Base-by-base conservation (phyloP, 2,888 invertebrate species). In the Cremastobaeus sp. region DNA sequence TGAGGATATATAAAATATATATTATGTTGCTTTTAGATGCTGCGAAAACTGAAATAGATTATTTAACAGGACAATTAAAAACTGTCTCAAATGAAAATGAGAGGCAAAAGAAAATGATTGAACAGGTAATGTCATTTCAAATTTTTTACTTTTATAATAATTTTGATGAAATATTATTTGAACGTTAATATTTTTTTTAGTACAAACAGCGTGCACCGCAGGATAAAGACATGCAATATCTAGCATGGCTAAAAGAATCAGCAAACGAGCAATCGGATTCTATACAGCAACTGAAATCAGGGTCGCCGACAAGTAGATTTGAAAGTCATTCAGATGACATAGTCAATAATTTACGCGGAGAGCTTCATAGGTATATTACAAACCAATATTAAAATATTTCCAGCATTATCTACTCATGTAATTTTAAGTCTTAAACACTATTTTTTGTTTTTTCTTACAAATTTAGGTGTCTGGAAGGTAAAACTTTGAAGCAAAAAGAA, bases 401-500 rank as follows among this genome's bases (percentile, higher is more conserved):
- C 25, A 25, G 8, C 25, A 6, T 25, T 25, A 25, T 25, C 8
- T 25, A 4, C 25, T 6, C 8, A 25, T 6, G 8, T 8, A 25
- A 25, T 25, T 25, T n/a, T n/a, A n/a, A n/a, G n/a, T n/a, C n/a
- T n/a, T 8, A 25, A 25, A 25, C 25, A 25, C 8, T 25, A 6
- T 25, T 25, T 25, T 25, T 25, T 25, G 4, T 34, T 1, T 1
- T 34, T 34, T 1, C 15, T 37, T 1, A 8, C 1, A 39, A 47
- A 59, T 62, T 48, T 45, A 88, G 89, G 20, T 88, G 89, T 14
- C 79, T 90, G 12, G 84, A 84, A 11, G 88, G 86, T 14, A 88
- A 89, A 35, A 88, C 88, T 55, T 79, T 81, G 1, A 90, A 90
- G 75, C 85, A 89, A n/a, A 90, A 90, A 68, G 89, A 90, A 77